Evolutionary conservation across 2,113 vertebrate species (phyloP).

Genomic region (Taurulus bubalis): DNA sequence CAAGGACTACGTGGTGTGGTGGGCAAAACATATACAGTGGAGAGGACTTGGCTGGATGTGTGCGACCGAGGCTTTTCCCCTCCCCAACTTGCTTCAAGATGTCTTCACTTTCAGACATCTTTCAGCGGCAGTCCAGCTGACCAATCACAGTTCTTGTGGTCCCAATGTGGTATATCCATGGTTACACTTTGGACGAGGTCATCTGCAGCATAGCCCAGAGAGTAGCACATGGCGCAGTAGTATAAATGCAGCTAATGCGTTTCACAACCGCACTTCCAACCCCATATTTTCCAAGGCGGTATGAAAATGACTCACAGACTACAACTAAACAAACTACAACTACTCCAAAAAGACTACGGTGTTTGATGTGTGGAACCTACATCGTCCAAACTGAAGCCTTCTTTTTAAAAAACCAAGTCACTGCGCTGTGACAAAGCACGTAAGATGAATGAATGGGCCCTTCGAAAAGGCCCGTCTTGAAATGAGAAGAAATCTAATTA

Average conservation of each 20-base stretch:
- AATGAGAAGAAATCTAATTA: constrained; percentile 35
- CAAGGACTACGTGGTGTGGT: background rate
- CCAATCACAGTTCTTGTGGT: background rate
- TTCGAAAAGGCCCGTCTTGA: constrained; percentile 20
- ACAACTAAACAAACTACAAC: background rate
- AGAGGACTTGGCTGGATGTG: background rate
- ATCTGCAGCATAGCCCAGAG: background rate
- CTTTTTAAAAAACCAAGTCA: background rate
- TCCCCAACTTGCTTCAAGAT: background rate
- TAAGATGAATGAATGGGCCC: constrained; percentile 12
- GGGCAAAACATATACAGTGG: background rate
- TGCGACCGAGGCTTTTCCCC: background rate
- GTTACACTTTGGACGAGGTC: background rate
- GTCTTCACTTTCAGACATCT: background rate
- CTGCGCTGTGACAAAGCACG: constrained; percentile 9
- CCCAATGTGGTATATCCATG: background rate
- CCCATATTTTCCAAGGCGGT: background rate
- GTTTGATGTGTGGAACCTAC: background rate
- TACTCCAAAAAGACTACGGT: background rate
- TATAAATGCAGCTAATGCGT: background rate
- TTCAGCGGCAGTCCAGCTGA: background rate
- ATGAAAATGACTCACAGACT: background rate
- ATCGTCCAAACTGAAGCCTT: background rate
- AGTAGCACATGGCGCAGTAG: background rate
- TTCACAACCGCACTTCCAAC: background rate